Conservation (phyloP, 2,113 vertebrate genomes). For the Dissostichus mawsoni region DNA sequence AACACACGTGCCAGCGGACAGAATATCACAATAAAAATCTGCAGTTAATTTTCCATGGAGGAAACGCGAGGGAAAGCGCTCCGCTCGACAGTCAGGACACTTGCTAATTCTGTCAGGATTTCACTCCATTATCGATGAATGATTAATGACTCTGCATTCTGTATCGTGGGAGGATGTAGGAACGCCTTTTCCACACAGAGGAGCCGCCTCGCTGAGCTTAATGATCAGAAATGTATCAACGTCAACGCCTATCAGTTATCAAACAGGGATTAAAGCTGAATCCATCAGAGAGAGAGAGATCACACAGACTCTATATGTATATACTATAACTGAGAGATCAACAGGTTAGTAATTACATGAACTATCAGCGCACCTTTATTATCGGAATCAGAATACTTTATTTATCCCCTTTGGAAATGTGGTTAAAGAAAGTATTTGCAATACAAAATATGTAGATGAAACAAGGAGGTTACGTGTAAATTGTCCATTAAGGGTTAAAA, state of each 20-base stretch:
- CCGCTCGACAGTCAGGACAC: conserved; percentile 43
- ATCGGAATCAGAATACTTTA: too few species aligned
- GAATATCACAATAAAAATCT: background rate
- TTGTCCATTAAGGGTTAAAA: too few species aligned
- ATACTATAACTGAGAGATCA: background rate
- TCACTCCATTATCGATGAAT: conserved; percentile 40
- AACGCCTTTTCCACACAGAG: conserved; percentile 16
- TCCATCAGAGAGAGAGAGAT: conserved; percentile 8
- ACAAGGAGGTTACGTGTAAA: too few species aligned
- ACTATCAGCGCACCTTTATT: too few species aligned
- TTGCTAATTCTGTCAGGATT: conserved; percentile 45
- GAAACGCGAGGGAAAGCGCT: conserved; percentile 1
- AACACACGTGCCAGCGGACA: background rate
- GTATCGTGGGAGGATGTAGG: background rate
- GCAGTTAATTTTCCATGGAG: background rate
- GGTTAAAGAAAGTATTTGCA: too few species aligned
- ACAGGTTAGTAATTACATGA: background rate
- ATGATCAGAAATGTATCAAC: conserved; percentile 48
- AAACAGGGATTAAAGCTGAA: conserved; percentile 11
- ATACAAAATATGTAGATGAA: too few species aligned
- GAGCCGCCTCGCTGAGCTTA: conserved; percentile 13
- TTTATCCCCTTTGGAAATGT: too few species aligned
- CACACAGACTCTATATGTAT: background rate
- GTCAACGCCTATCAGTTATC: conserved; percentile 30
- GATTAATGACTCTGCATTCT: conserved; percentile 54